These are phyloP conservation scores for Coleophora flavipennella DNA, from an alignment of 2,888 invertebrate genomes.

Conservation along the genomic window DNA sequence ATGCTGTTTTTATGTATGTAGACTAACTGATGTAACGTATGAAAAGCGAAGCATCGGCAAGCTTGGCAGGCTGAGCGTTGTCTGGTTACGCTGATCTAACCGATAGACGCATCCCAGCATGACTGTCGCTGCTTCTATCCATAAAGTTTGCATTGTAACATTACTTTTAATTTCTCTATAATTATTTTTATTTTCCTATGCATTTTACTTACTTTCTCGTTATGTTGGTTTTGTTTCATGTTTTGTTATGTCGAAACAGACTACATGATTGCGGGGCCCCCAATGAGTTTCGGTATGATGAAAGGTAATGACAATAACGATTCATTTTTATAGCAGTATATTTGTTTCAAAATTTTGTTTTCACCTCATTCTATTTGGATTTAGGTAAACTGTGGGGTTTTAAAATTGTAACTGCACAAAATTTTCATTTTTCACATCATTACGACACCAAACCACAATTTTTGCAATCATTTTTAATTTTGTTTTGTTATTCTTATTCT, in stretches of 20 bases:
- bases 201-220: conserved; percentile 77
- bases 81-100: conserved; percentile 56
- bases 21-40: conserved; percentile 48
- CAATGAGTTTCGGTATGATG: conserved; percentile 89
- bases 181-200: conserved; percentile 33
- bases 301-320: conserved; percentile 80
- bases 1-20: conserved; percentile 10
- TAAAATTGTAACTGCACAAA: conserved; percentile 47
- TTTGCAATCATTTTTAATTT: conserved; percentile 18
- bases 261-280: conserved; percentile 84
- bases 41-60: conserved; percentile 44
- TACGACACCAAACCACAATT: conserved; percentile 29
- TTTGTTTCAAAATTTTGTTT: conserved; percentile 49
- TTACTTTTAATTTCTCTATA: conserved; percentile 36
- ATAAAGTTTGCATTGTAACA: conserved; percentile 44
- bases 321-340: conserved; percentile 31
- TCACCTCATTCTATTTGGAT: conserved; percentile 52
- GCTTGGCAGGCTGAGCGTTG: conserved; percentile 48
- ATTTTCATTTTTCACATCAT: conserved; percentile 50
- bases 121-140: conserved; percentile 53
- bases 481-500: conserved; percentile 16
- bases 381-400: conserved; percentile 58
- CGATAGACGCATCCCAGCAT: conserved; percentile 40
- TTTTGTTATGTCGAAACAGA: conserved; percentile 78
- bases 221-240: conserved; percentile 79